Evolutionary conservation across 2,888 invertebrate species (phyloP).

Genomic region (Stenoptilia bipunctidactyla): DNA sequence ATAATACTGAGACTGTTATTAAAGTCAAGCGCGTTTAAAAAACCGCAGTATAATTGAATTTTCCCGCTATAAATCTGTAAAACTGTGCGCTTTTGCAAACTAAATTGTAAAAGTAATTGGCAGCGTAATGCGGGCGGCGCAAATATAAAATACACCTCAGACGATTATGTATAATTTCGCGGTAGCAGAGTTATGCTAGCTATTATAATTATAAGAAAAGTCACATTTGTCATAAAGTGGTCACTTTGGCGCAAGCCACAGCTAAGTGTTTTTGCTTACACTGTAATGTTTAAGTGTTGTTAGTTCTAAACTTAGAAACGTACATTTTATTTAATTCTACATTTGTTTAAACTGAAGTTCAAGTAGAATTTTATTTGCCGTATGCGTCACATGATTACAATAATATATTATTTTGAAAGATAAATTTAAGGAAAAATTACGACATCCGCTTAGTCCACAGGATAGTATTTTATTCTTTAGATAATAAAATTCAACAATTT

Average conservation of each 20-base stretch:
- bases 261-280: not conserved
- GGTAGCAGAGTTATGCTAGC: not conserved
- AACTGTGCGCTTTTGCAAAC: not conserved
- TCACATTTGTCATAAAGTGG: not conserved
- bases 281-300: not conserved
- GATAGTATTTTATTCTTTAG: no score
- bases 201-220: not conserved
- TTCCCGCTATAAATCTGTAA: not conserved
- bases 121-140: not conserved
- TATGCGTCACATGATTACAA: no score
- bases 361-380: no score
- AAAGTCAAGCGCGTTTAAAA: no score
- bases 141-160: not conserved
- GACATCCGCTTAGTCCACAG: no score
- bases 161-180: not conserved
- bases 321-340: no score
- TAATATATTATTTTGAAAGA: no score
- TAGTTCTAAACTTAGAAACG: no score
- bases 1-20: no score
- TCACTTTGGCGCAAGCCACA: not conserved
- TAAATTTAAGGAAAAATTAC: no score
- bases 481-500: no score
- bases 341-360: no score
- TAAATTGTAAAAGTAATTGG: not conserved
- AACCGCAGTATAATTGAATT: not conserved